phyloP scores from a whole-genome alignment of 2,113 vertebrate species.

The Chamaea fasciata region DNA sequence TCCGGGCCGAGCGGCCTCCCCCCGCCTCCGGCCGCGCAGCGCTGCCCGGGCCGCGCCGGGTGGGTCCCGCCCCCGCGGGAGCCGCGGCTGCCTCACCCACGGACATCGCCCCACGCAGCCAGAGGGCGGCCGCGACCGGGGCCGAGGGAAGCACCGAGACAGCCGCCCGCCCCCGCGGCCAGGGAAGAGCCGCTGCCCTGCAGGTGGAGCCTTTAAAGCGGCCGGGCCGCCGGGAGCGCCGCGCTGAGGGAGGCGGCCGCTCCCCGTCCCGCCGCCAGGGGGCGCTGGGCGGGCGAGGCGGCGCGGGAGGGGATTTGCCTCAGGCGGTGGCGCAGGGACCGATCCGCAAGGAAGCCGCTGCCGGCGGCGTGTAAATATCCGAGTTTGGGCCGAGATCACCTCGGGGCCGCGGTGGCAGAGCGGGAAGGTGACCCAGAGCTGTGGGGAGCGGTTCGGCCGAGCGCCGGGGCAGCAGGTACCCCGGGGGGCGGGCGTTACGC shows the following conservation, averaged over 20 bases:
- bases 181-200: not conserved
- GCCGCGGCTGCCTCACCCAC: not conserved
- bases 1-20: not conserved
- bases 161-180: not conserved
- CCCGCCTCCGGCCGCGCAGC: not conserved
- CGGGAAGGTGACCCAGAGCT: not conserved
- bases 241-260: not conserved
- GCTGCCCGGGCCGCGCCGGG: not conserved
- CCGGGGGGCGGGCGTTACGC: not conserved
- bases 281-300: not conserved
- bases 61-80: not conserved
- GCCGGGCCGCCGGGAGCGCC: not conserved
- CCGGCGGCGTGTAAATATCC: not conserved
- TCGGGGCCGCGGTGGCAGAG: not conserved
- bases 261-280: not conserved
- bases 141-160: not conserved
- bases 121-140: not conserved
- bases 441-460: not conserved
- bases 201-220: not conserved
- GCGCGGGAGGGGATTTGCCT: not conserved
- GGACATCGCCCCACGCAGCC: not conserved
- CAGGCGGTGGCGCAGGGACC: not conserved
- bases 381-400: not conserved
- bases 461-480: slow-evolving; percentile 16
- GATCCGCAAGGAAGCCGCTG: not conserved